Base-by-base conservation (phyloP, 64 coral and sea anemone genomes). In the Montipora sp. region DNA sequence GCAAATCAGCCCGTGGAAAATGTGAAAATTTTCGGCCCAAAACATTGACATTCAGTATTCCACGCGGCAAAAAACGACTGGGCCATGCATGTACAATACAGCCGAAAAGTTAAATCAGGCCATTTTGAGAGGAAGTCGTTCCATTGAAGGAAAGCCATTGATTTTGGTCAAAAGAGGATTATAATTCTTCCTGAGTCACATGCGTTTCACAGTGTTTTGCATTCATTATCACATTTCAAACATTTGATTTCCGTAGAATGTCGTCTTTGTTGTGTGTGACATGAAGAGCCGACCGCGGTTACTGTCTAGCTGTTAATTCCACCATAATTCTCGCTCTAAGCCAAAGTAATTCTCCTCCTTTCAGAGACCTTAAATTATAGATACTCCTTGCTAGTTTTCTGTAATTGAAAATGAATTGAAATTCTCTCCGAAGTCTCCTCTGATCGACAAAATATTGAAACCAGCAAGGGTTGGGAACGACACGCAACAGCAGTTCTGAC, bases 171-270 rank as follows among this genome's bases (percentile, higher is more conserved):
- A 48, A 57, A 7, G 75, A 48, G 44, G 44, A 48, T 16, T 48
- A 78, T 15, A 19, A 49, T 78, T 78, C 49, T 78, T 4, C 75
- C 15, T 1, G 16, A 6, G 46, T 78, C 75, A 78, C 75, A 78
- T 78, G 75, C 48, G 47, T 50, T 78, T 48, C 75, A 78, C 44
- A 78, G 11, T 5, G 18, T 46, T 36, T 48, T 19, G 46, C 43
- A 47, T 76, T 57, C 43, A 76, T 76, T 27, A 73, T 75, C 73
- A 46, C 23, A 75, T 75, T 75, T 75, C 75, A 78, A 36, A 13
- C 75, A 46, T 78, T 78, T 78, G 75, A 78, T 48, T 78, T 49
- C 47, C 45, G 47, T 49, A 15, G 47, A 49, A 48, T 49, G 75
- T 14, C 46, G 75, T 46, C 44, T 78, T 45, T 77, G 75, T 77